These are phyloP conservation scores for Blastobasis lacticolella DNA, from an alignment of 2,888 invertebrate species.

Conservation along the genomic window DNA sequence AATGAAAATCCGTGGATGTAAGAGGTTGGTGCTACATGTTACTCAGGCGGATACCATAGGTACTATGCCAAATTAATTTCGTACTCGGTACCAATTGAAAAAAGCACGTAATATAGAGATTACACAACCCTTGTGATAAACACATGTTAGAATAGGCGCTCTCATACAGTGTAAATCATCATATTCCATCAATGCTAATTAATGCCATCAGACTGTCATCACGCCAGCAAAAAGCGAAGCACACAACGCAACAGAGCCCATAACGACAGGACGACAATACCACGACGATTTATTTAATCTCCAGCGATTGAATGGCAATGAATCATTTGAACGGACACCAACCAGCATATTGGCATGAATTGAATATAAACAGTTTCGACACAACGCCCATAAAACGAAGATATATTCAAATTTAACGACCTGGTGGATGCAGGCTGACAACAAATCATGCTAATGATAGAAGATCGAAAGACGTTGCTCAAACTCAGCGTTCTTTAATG, in stretches of 20 bases:
- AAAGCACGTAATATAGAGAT: no score
- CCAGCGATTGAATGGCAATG: constrained; percentile 41
- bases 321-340: constrained; percentile 36
- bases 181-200: no score
- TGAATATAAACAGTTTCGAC: constrained; percentile 39
- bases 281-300: constrained; percentile 47
- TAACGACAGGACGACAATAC: constrained; percentile 31
- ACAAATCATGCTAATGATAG: constrained; percentile 25
- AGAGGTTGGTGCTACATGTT: no score
- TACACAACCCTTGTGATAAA: no score
- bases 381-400: constrained; percentile 23
- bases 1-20: no score
- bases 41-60: no score
- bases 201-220: no score
- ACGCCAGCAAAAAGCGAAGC: not conserved
- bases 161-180: no score
- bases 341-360: constrained; percentile 42
- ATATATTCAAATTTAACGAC: constrained; percentile 33
- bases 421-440: constrained; percentile 19
- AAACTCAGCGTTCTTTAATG: constrained; percentile 34
- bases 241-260: constrained; percentile 16
- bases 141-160: no score
- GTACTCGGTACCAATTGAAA: no score
- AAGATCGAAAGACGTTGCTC: constrained; percentile 29
- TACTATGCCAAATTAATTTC: no score